Evolutionary conservation across 2,888 invertebrate species (phyloP), one percentile per base, ranked within the genome.

Genomic region (Teleiodes luculella): DNA sequence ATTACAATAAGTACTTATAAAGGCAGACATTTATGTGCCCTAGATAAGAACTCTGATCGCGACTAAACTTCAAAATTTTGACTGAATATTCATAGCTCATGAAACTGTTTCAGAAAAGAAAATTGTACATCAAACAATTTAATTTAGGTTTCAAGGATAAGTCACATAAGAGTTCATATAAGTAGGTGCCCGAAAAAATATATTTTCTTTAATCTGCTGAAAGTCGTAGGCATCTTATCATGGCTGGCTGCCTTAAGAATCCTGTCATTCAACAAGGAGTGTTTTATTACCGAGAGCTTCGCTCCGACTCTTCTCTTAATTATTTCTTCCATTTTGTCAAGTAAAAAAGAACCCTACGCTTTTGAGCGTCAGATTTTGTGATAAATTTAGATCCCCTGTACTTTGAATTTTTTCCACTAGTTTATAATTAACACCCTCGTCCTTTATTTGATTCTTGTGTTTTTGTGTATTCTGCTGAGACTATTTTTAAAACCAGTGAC

Each of bases 301-400:
- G 81, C 74, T 68, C 73, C 84, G 78, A 67, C 80, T 84, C 83
- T 65, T 74, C 72, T 77, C 79, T 82, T 86, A 86, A 87, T 87
- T 87, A 87, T 86, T 85, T 81, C 74, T 78, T 80, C 78, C 74
- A 74, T 83, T 85, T 76, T 73, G 73, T 74, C 65, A 68, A 70
- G 67, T 71, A 80, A 81, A 83, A 80, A 80, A 74, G 63, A 83
- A 80, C 61, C 65, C 64, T 59, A 68, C 75, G 72, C 76, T 74
- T 73, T 77, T 72, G 74, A 76, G 84, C 81, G 70, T 86, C 85
- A 79, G 81, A 83, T 85, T 86, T 80, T 78, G 78, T 69, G 74
- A 76, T 86, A 87, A 83, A 86, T 82, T 82, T 88, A 87, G 80
- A 71, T 67, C 73, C 79, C 82, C 79, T 76, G 70, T 65, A 18